These are phyloP conservation scores for Apomyelois bistriatella DNA, from an alignment of 2,888 invertebrate species.

Conservation along the genomic window DNA sequence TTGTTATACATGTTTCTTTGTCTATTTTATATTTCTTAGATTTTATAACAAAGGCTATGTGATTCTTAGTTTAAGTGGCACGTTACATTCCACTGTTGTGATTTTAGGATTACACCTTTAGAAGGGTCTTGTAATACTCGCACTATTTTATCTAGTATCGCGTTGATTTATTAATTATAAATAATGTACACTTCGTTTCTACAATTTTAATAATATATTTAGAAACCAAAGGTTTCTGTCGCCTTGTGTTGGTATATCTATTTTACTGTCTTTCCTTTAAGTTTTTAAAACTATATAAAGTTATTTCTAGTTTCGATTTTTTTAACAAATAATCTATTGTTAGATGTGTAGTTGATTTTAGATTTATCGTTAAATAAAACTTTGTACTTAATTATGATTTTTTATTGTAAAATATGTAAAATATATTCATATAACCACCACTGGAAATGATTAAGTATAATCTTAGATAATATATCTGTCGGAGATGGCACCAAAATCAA, in stretches of 20 bases:
- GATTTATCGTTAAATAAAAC: slow-evolving; percentile 63
- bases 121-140: slow-evolving; percentile 32
- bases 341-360: slow-evolving; percentile 52
- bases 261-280: slow-evolving; percentile 30
- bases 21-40: slow-evolving; percentile 40
- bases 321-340: slow-evolving; percentile 44
- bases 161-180: slow-evolving; percentile 30
- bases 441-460: background rate
- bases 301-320: slow-evolving; percentile 39
- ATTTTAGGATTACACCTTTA: slow-evolving; percentile 57
- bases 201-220: slow-evolving; percentile 34
- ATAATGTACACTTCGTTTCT: slow-evolving; percentile 29
- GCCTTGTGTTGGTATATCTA: slow-evolving; percentile 25
- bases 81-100: slow-evolving; percentile 74
- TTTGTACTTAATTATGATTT: slow-evolving; percentile 34
- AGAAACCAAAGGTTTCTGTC: slow-evolving; percentile 43
- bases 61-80: slow-evolving; percentile 71
- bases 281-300: slow-evolving; percentile 37
- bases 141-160: slow-evolving; percentile 25
- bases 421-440: background rate
- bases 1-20: slow-evolving; percentile 43
- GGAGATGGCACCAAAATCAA: too few relatives aligned
- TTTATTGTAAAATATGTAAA: slow-evolving; percentile 25
- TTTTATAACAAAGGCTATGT: slow-evolving; percentile 60
- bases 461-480: too few relatives aligned